A percentile compares a stretch with the other conserved stretches of the same genome.
phyloP scores from a whole-genome alignment of 1,140 invertebrate genomes.

The Pectinophora gossypiella region DNA sequence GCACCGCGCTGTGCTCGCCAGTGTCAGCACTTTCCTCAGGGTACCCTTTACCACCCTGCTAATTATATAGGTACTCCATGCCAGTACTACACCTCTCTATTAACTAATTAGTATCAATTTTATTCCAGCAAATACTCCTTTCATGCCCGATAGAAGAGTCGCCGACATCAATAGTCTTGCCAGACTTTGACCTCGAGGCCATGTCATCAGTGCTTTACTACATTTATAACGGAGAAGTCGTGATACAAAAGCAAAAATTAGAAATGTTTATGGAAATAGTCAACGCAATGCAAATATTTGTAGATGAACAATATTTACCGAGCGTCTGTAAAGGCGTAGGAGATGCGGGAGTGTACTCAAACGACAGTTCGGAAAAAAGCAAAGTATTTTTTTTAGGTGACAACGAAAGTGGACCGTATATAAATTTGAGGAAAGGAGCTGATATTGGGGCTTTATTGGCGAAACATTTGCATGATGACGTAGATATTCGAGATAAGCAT shows the following conservation, averaged over 20 bases:
- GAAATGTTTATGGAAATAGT: conserved; percentile 52
- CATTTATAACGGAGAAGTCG: conserved; percentile 61
- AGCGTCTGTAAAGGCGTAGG: neutral
- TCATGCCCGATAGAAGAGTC: conserved; percentile 47
- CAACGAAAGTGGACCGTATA: conserved; percentile 12
- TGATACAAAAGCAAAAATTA: conserved; percentile 37
- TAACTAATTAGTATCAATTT: conserved; percentile 13
- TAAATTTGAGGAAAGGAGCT: conserved; percentile 30
- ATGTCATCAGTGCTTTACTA: conserved; percentile 55
- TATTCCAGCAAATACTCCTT: conserved; percentile 45
- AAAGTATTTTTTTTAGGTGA: conserved; percentile 16
- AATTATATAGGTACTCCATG: neutral
- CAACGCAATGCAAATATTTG: conserved; percentile 50
- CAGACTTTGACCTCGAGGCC: conserved; percentile 52
- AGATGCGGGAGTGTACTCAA: neutral
- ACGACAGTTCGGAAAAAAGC: neutral
- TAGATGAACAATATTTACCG: conserved; percentile 38
- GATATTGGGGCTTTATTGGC: conserved; percentile 14
- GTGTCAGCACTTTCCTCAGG: conserved; percentile 58
- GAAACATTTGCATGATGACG: conserved; percentile 18
- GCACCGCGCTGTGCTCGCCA: conserved; percentile 56
- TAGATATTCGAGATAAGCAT: conserved; percentile 26
- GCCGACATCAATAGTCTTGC: conserved; percentile 49
- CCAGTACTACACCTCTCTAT: neutral
- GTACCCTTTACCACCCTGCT: conserved; percentile 18